Evolutionary conservation across 2,797 vertebrate species (phyloP), one percentile per base, ranked within the genome.

Genomic region (Sebastes diploproa): DNA sequence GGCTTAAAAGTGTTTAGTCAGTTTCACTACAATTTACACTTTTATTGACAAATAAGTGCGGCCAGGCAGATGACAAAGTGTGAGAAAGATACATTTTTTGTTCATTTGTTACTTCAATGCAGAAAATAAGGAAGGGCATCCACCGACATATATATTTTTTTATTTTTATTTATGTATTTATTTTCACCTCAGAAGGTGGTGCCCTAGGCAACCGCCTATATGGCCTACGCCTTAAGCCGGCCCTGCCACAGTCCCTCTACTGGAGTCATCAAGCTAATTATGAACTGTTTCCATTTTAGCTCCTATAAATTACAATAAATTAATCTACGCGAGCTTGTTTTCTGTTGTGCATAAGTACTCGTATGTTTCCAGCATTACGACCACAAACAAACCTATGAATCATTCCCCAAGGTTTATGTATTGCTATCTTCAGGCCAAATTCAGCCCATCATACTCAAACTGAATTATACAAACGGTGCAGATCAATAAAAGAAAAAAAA

Each of bases 391-490:
- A 32, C 52, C 36, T 62, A 20, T n/a, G 20, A 78, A 63, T 74
- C 16, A 52, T 78, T 75, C 34, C 18, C 67, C 23, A 50, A 60
- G 69, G 54, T 61, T 64, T 77, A 56, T 27, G 38, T 2, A 42
- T 68, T 69, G 50, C 23, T 32, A 70, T 75, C 77, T 62, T 77
- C 52, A 8, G 56, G 68, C 55, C 68, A 74, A 75, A 79, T 65
- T 68, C 59, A 73, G 55, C 38, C 25, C 52, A 65, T 25, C 14
- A 52, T 65, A 20, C 46, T 74, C 20, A 23, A 27, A n/a, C 55
- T 83, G 68, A 88, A 84, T 87, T 71, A 79, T 82, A 82, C 32
- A 81, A 76, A 85, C 22, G 0, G 61, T 73, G 22, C 61, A 72
- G 65, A 86, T 80, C 80, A 64, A 81, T 72, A 78, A 71, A 80